Evolutionary conservation across 2,888 invertebrate species (phyloP).

Genomic region (Agapetus fuscipes): DNA sequence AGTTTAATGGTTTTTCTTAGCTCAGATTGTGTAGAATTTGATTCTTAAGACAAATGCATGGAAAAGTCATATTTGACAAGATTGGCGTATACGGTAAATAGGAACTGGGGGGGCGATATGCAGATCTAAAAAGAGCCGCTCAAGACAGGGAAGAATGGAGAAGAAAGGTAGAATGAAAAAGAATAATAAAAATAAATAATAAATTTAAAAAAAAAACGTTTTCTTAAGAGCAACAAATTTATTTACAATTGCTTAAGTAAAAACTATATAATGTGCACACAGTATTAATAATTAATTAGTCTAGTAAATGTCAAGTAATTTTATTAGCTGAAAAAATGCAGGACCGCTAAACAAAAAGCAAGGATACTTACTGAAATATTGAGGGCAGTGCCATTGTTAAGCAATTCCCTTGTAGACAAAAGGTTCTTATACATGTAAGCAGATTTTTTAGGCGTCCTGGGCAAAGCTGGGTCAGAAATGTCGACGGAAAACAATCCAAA

Average conservation of each 20-base stretch:
- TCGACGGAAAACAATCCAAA: conserved; percentile 66
- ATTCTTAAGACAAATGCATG: too few species aligned
- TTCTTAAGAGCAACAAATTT: background rate
- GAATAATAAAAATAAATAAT: too few species aligned
- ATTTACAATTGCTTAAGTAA: too few species aligned
- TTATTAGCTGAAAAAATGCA: too few species aligned
- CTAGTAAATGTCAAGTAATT: background rate
- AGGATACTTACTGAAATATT: background rate
- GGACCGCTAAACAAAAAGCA: background rate
- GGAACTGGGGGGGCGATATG: too few species aligned
- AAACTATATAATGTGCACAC: background rate
- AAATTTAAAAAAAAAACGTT: background rate
- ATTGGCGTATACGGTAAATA: too few species aligned
- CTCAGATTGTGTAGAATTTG: too few species aligned
- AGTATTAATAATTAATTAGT: background rate
- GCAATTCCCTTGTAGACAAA: conserved; percentile 30
- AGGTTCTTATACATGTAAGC: conserved; percentile 48
- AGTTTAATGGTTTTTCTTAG: too few species aligned
- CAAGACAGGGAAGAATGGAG: too few species aligned
- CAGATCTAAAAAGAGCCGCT: too few species aligned
- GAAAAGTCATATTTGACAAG: too few species aligned
- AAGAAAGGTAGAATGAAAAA: too few species aligned
- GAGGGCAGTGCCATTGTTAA: background rate
- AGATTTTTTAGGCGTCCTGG: conserved; percentile 59
- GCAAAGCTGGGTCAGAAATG: conserved; percentile 50